Conservation (phyloP, 2,888 invertebrate species). For the Cabera pusaria region DNA sequence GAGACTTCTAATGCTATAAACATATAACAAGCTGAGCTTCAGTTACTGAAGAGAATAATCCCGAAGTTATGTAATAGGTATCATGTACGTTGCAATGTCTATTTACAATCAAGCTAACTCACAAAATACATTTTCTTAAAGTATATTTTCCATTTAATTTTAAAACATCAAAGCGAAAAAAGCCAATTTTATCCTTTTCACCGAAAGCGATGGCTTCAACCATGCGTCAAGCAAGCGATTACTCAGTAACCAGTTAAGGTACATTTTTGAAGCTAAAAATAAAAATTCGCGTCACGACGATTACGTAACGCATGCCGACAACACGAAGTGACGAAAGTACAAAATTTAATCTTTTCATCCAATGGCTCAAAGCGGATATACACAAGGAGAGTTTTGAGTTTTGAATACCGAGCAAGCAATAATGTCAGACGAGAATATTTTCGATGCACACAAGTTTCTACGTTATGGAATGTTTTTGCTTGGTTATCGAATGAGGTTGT, state of each 20-base stretch:
- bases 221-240: constrained; percentile 11
- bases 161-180: constrained; percentile 50
- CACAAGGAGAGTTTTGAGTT: too few species aligned
- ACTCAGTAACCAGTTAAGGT: constrained; percentile 14
- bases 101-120: constrained; percentile 71
- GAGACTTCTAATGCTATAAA: constrained; percentile 31
- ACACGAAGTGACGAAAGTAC: too few species aligned
- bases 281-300: too few species aligned
- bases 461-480: too few species aligned
- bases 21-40: constrained; percentile 28
- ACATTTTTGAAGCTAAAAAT: too few species aligned
- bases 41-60: constrained; percentile 37
- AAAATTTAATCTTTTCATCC: too few species aligned
- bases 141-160: constrained; percentile 37
- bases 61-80: constrained; percentile 33
- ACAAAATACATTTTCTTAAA: constrained; percentile 55
- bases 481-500: too few species aligned
- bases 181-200: constrained; percentile 28
- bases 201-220: constrained; percentile 16
- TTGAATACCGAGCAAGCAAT: too few species aligned
- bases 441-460: too few species aligned
- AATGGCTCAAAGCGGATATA: too few species aligned
- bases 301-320: too few species aligned
- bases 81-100: constrained; percentile 54
- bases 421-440: too few species aligned